Conservation (phyloP, 2,113 vertebrate genomes). For the Menura novaehollandiae region DNA sequence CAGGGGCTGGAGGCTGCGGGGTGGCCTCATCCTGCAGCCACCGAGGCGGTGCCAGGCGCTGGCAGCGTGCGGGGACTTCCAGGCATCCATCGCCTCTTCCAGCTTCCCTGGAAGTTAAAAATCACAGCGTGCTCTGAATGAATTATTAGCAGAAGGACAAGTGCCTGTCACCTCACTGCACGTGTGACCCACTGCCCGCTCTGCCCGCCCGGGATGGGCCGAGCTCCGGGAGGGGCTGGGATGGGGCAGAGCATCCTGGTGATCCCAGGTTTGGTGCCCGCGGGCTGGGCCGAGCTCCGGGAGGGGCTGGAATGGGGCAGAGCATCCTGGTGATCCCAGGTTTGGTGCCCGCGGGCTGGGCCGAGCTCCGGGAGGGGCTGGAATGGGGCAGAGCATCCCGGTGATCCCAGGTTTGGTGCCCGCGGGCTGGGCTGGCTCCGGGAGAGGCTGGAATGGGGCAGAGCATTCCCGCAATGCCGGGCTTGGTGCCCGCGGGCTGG, state of each 20-base stretch:
- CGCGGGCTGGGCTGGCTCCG: accelerated
- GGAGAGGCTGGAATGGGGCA: neutral
- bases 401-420: accelerated
- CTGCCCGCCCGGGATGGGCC: neutral
- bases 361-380: neutral
- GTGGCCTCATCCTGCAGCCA: neutral
- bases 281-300: too few relatives aligned
- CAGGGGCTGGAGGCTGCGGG: neutral
- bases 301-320: too few relatives aligned
- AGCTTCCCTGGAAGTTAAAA: neutral
- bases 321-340: too few relatives aligned
- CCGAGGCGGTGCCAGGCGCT: neutral
- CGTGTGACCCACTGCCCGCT: accelerated
- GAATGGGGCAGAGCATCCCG: neutral
- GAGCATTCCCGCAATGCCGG: accelerated
- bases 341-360: neutral
- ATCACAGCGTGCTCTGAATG: neutral
- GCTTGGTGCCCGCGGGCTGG: neutral
- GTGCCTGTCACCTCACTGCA: accelerated
- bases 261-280: too few relatives aligned
- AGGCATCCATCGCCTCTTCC: neutral
- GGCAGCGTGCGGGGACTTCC: neutral
- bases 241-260: neutral
- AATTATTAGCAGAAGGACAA: accelerated
- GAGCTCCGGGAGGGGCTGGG: neutral